Base-by-base conservation (phyloP, 1,140 invertebrate genomes). In the Penaeus vannamei region DNA sequence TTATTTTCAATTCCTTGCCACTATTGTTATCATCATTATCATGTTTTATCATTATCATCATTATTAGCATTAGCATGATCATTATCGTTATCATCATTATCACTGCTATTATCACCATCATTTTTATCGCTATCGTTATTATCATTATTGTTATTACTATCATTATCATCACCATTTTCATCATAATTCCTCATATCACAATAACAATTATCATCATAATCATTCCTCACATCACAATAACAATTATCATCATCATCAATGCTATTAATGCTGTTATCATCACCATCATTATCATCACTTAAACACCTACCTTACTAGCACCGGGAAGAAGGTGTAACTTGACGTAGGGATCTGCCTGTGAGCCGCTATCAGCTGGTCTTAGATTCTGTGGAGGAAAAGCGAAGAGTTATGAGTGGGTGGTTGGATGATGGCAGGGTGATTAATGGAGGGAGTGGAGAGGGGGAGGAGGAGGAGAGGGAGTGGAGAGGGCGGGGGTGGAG, bases 291-390 rank as follows among this genome's bases (percentile, higher is more conserved):
- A 42, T 53, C 53, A 14, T 53, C 17, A 12, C 14, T 83, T 17
- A 1, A 26, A 69, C 2, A 5, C 80, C 91, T 91, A 94, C 94
- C 92, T 95, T 95, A 86, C 92, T 93, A 61, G 94, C 94, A 29
- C 94, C 94, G 59, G 94, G 94, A 46, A 95, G 92, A 5, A 95
- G 91, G 91, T 95, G 94, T 0, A 95, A 92, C 91, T 95, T 95
- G 10, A 95, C 94, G 92, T 95, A 95, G 8, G 94, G 94, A 92
- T 95, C 94, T 19, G 94, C 94, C 20, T 94, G 92, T 61, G 94
- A 94, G 92, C 94, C 94, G 64, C 76, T 86, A 20, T 87, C 88
- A 42, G 87, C 36, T 53, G 90, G 82, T 20, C 77, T 84, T n/a
- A 91, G 62, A 29, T 90, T 91, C 90, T 90, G 85, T 29, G n/a